Conservation (phyloP, 2,797 vertebrate genomes). For the Cichlasoma orientale region DNA sequence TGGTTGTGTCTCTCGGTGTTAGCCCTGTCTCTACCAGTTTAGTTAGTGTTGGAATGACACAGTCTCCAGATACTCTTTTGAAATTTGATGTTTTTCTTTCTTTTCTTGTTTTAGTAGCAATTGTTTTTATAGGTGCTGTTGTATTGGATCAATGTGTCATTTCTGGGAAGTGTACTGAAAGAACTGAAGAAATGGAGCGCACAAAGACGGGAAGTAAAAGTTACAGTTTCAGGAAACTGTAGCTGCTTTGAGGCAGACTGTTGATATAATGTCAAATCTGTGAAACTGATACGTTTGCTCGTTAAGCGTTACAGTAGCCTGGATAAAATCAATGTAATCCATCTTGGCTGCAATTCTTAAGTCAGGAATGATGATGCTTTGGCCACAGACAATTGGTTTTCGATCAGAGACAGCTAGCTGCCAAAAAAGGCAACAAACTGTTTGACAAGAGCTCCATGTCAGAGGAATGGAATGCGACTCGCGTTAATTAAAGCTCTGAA, state of each 20-base stretch:
- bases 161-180: slow-evolving; percentile 1
- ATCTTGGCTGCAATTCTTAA: slow-evolving; percentile 14
- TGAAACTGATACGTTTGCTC: slow-evolving; percentile 14
- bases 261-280: slow-evolving; percentile 25
- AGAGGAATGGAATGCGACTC: slow-evolving; percentile 43
- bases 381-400: slow-evolving; percentile 26
- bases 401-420: slow-evolving; percentile 1
- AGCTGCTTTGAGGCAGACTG: slow-evolving; percentile 45
- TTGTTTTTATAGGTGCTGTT: slow-evolving; percentile 7
- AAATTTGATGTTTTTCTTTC: neutral
- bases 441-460: slow-evolving; percentile 14
- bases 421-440: slow-evolving; percentile 42
- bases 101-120: neutral
- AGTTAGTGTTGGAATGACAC: neutral
- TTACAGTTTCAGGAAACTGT: slow-evolving; percentile 57
- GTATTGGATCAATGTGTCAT: neutral
- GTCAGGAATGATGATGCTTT: slow-evolving; percentile 1
- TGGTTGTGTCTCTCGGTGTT: too few relatives aligned
- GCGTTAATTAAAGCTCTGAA: slow-evolving; percentile 11
- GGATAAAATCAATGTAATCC: slow-evolving; percentile 17
- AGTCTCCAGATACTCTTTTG: neutral
- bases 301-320: slow-evolving; percentile 18
- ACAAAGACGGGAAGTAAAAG: slow-evolving; percentile 76
- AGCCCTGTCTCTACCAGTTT: neutral
- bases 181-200: neutral